Base-by-base conservation (phyloP, 2,888 invertebrate genomes). In the Ochlodes sylvanus region DNA sequence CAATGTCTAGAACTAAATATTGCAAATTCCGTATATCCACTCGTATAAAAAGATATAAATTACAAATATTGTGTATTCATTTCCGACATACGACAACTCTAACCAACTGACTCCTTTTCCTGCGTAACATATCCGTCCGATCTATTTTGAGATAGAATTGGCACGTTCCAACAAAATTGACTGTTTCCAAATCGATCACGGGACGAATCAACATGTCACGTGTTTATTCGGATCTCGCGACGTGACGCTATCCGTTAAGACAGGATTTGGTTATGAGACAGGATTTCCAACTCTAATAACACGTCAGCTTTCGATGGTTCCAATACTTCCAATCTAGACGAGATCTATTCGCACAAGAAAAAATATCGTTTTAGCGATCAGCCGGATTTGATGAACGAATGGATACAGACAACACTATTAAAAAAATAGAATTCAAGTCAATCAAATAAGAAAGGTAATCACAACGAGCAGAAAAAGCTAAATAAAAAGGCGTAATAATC, bases 101-200 rank as follows among this genome's bases (percentile, higher is more conserved):
- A 17, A 47, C 44, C 38, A 12, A 38, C 38, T 38, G 12, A 47
- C 2, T 17, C 19, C 50, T 10, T 2, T 12, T 10, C 19, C 50
- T 19, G 2, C 50, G 50, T 19, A 14, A n/a, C 54, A 6, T 32
- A 27, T 27, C 52, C 21, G 7, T 54, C n/a, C 27, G 54, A 54
- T 54, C 54, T 54, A n/a, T 54, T 54, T 32, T n/a, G 27, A 52
- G 54, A 54, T 54, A n/a, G 27, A 54, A n/a, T n/a, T 27, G 54
- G 19, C 32, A 27, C 54, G 54, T 32, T n/a, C 27, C n/a, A n/a
- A 54, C 57, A 19, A 57, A 57, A 57, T 57, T 41, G 57, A 19
- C 57, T 41, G 38, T 41, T 57, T 57, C 17, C 15, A 57, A 57
- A 57, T 57, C 57, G 57, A 57, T 57, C 57, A 57, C 17, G 41